phyloP scores from a whole-genome alignment of 2,888 invertebrate species.

The Eumacrocentrus americanus region DNA sequence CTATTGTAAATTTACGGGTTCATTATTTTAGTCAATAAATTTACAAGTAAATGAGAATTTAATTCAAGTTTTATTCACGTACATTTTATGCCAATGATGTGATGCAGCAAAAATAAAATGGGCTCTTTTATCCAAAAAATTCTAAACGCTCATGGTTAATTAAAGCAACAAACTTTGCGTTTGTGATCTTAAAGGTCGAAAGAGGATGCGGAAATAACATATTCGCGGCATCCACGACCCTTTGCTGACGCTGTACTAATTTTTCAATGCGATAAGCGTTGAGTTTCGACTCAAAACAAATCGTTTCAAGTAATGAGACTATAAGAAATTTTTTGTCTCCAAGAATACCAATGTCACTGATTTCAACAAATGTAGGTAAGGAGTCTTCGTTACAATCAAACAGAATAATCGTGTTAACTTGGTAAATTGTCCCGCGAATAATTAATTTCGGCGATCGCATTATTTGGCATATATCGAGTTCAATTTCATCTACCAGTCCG shows the following conservation, averaged over 20 bases:
- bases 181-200: background rate
- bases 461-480: conserved; percentile 1
- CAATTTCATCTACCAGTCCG: background rate
- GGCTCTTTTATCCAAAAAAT: background rate
- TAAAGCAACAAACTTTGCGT: background rate
- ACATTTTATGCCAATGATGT: too few species aligned
- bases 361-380: background rate
- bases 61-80: background rate
- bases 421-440: conserved; percentile 6
- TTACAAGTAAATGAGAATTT: background rate
- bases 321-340: background rate
- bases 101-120: background rate
- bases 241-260: background rate
- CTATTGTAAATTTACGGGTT: too few species aligned
- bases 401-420: background rate
- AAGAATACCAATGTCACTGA: background rate
- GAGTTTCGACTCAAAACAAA: background rate
- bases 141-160: background rate
- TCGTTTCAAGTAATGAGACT: background rate
- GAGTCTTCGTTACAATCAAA: background rate
- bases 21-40: too few species aligned
- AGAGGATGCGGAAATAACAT: background rate
- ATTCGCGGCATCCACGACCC: background rate
- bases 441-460: conserved; percentile 11
- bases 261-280: background rate